These are phyloP conservation scores for Pitta sordida DNA, from an alignment of 2,113 vertebrate genomes.

Conservation along the genomic window DNA sequence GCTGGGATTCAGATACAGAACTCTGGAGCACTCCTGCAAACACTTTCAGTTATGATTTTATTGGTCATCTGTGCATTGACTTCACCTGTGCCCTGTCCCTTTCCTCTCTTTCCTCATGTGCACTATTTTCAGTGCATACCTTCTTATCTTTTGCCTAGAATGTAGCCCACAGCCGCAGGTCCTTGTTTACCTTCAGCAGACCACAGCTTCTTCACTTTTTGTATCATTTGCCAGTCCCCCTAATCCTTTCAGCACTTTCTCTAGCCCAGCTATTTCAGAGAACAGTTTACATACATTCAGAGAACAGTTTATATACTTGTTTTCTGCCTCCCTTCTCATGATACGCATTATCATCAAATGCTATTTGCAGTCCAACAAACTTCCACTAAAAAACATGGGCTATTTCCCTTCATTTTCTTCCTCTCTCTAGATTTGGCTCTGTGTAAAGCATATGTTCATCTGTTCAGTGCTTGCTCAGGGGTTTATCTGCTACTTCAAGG, in stretches of 20 bases:
- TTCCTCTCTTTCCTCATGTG: not conserved
- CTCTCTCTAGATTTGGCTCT: not conserved
- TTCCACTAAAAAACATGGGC: not conserved
- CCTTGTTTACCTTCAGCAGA: not conserved
- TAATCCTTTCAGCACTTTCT: not conserved
- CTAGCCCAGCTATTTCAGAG: not conserved
- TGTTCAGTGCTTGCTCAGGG: not conserved
- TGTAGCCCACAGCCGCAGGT: not conserved
- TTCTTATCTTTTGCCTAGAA: not conserved
- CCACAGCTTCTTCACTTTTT: not conserved
- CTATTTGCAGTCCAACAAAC: conserved; percentile 2
- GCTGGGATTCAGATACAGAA: not conserved
- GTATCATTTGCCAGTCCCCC: not conserved
- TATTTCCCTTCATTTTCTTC: conserved; percentile 12
- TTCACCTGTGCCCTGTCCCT: not conserved
- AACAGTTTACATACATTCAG: not conserved
- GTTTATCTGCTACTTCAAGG: not conserved
- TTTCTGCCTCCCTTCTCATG: not conserved
- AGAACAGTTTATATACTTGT: not conserved
- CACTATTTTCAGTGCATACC: not conserved
- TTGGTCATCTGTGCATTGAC: not conserved
- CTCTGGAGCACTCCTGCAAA: not conserved
- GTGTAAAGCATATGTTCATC: not conserved
- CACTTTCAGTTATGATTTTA: not conserved
- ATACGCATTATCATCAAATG: not conserved